These are phyloP conservation scores for Tychaedon coryphoeus DNA, from an alignment of 2,113 vertebrate genomes.

Conservation along the genomic window DNA sequence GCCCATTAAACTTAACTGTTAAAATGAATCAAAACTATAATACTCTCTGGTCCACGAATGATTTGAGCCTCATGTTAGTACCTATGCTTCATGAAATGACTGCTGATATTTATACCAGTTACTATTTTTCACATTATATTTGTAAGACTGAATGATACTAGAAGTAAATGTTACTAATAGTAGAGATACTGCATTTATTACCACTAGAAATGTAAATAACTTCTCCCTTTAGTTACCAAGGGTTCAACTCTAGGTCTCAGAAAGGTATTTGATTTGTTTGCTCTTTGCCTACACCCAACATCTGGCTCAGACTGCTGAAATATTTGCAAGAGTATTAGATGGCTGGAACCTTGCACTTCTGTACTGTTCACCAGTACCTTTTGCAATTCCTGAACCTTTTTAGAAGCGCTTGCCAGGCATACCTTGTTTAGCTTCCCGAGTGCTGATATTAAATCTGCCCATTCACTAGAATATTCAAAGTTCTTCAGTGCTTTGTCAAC, in stretches of 20 bases:
- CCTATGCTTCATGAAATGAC: not conserved
- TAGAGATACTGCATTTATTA: not conserved
- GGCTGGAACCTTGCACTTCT: not conserved
- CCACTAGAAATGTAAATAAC: not conserved
- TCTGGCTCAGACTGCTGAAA: not conserved
- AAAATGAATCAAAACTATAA: accelerated
- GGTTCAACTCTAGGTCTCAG: not conserved
- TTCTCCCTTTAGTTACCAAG: not conserved
- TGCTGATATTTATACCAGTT: not conserved
- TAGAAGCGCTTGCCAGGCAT: not conserved
- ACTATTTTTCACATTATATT: not conserved
- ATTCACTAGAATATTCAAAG: conserved; percentile 99
- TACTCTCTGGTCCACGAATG: not conserved
- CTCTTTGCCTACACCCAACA: not conserved
- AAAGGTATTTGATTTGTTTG: not conserved
- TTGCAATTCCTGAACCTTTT: not conserved
- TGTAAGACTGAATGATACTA: not conserved
- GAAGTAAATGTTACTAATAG: not conserved
- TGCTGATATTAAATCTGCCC: conserved; percentile 98
- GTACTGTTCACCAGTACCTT: not conserved
- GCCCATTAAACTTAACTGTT: not conserved
- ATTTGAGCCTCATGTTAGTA: not conserved
- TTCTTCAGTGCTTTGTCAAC: conserved; percentile 98
- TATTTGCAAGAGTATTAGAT: not conserved
- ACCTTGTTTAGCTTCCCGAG: conserved; percentile 99